A percentile compares a stretch with the other conserved stretches of the same genome.
These are phyloP conservation scores for Hyles lineata DNA, from an alignment of 2,888 invertebrate genomes.

Conservation along the genomic window DNA sequence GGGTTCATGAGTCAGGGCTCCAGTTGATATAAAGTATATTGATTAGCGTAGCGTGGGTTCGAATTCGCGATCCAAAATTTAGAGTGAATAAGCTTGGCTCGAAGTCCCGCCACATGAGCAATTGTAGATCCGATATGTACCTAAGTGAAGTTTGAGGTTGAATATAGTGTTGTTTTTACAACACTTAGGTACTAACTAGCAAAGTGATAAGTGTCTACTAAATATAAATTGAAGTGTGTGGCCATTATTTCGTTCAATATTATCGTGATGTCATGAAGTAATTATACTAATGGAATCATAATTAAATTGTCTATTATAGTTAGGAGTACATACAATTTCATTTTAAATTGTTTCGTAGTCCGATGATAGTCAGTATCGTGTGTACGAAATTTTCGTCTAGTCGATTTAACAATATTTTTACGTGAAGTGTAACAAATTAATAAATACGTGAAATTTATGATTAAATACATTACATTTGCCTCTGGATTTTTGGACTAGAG, in stretches of 20 bases:
- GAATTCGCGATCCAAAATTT: too few relatives aligned
- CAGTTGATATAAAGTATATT: too few relatives aligned
- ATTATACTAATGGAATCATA: slow-evolving; percentile 14
- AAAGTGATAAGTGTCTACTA: not conserved
- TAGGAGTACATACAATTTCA: not conserved
- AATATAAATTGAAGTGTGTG: not conserved
- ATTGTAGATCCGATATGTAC: too few relatives aligned
- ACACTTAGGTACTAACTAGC: not conserved
- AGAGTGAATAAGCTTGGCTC: too few relatives aligned
- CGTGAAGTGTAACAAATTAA: not conserved
- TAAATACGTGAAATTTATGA: too few relatives aligned
- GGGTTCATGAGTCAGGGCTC: too few relatives aligned
- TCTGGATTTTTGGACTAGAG: too few relatives aligned
- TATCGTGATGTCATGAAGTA: not conserved
- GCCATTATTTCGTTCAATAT: not conserved
- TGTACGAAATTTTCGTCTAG: not conserved
- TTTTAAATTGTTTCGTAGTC: not conserved
- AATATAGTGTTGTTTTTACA: not conserved
- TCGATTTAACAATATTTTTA: not conserved
- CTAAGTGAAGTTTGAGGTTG: too few relatives aligned
- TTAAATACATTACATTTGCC: too few relatives aligned
- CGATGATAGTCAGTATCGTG: not conserved
- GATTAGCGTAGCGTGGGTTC: too few relatives aligned
- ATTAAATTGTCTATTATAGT: not conserved
- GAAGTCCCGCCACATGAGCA: too few relatives aligned